Conservation (phyloP, 2,113 vertebrate species). For the Xyrauchen texanus region DNA sequence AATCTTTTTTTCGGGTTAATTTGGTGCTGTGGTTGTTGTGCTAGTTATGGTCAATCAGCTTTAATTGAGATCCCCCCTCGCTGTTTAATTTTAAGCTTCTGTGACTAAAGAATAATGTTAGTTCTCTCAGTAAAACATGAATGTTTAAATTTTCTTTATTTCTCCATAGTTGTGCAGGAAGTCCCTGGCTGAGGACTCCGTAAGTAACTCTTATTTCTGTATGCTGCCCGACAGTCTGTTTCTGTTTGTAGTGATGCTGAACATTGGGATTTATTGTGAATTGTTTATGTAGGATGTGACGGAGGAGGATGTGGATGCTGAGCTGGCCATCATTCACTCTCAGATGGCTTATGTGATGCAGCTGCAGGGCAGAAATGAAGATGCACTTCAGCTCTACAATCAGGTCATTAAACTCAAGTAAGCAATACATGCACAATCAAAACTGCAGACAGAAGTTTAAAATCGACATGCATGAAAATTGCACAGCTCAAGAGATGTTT, state of each 20-base stretch:
- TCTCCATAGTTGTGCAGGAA: constrained; percentile 86
- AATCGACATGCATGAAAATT: no score
- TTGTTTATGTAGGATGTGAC: constrained; percentile 82
- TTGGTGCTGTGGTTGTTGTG: no score
- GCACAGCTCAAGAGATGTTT: no score
- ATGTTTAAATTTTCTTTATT: constrained; percentile 34
- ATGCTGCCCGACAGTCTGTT: no score
- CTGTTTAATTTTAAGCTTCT: no score
- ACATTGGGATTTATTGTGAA: not conserved
- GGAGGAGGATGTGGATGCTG: constrained; percentile 92
- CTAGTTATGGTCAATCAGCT: no score
- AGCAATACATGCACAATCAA: constrained; percentile 49
- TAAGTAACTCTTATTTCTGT: constrained; percentile 72
- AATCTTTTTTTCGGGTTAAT: no score
- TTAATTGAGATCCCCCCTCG: no score
- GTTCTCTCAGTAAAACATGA: not conserved
- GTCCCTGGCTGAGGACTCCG: constrained; percentile 90
- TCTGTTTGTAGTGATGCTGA: no score
- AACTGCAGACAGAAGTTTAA: no score
- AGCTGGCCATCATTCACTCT: constrained; percentile 95
- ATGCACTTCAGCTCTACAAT: constrained; percentile 96
- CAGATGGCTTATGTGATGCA: constrained; percentile 98
- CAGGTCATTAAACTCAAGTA: constrained; percentile 98
- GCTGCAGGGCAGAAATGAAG: constrained; percentile 87
- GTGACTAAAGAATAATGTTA: not conserved